A percentile compares a stretch with the other conserved stretches of the same genome.
phyloP scores from a whole-genome alignment of 2,113 vertebrate species.

The Taurulus bubalis region DNA sequence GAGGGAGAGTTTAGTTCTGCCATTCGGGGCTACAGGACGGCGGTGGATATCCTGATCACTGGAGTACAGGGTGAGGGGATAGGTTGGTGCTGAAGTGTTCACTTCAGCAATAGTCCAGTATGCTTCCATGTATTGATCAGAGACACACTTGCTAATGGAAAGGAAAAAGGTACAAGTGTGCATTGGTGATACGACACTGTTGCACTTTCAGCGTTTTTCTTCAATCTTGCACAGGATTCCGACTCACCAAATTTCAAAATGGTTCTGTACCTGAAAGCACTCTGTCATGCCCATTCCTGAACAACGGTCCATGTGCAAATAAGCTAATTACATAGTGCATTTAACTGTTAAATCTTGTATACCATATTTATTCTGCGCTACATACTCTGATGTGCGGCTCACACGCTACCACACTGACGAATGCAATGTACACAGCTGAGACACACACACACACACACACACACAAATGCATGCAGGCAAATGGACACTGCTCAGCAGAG shows the following conservation, averaged over 20 bases:
- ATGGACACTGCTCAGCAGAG: neutral
- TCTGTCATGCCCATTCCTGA: conserved; percentile 3
- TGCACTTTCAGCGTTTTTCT: neutral
- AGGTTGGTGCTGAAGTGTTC: neutral
- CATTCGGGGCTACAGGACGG: conserved; percentile 84
- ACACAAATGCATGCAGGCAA: neutral
- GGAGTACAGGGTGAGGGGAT: conserved; percentile 85
- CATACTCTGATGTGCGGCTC: neutral
- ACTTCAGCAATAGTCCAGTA: neutral
- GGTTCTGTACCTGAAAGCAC: neutral
- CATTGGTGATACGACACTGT: neutral
- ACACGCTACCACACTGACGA: neutral
- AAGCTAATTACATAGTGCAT: conserved; percentile 6
- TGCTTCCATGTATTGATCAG: neutral
- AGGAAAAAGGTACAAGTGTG: too few relatives aligned
- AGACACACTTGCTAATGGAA: neutral
- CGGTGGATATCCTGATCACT: conserved; percentile 88
- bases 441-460: neutral
- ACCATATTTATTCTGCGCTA: neutral
- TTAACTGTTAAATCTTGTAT: neutral
- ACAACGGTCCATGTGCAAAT: neutral
- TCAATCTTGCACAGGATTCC: neutral
- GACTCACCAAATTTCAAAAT: neutral
- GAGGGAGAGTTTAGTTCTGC: conserved; percentile 84
- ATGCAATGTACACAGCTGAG: neutral